phyloP scores from a whole-genome alignment of 2,888 invertebrate genomes.

The Eremobia ochroleuca region DNA sequence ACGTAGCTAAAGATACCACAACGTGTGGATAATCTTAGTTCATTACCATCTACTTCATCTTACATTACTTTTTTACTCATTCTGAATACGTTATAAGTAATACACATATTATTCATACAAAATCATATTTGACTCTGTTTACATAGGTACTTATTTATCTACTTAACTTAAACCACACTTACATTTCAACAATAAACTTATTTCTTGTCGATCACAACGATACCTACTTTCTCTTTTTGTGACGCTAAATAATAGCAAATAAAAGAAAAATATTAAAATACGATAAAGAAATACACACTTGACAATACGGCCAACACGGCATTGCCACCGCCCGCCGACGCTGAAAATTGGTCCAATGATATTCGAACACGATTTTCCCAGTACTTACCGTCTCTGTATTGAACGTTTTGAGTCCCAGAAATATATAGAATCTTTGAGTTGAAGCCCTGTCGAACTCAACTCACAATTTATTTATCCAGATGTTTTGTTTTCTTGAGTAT shows the following conservation, averaged over 20 bases:
- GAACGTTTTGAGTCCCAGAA: constrained; percentile 61
- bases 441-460: constrained; percentile 40
- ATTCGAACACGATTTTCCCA: constrained; percentile 71
- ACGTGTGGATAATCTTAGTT: constrained; percentile 26
- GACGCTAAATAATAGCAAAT: constrained; percentile 41
- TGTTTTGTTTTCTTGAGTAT: constrained; percentile 23
- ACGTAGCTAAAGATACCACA: constrained; percentile 31
- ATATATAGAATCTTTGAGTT: constrained; percentile 54
- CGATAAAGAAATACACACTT: constrained; percentile 53
- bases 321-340: constrained; percentile 54
- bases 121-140: not conserved
- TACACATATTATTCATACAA: not conserved
- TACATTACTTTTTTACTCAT: constrained; percentile 13
- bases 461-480: constrained; percentile 46
- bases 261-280: constrained; percentile 42
- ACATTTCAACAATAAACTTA: constrained; percentile 1
- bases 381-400: constrained; percentile 62
- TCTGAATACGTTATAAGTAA: constrained; percentile 4
- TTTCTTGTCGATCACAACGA: not conserved
- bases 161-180: not conserved
- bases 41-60: constrained; percentile 32
- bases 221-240: constrained; percentile 33
- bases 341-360: constrained; percentile 72
- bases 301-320: constrained; percentile 54
- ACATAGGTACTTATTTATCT: not conserved